Percentiles rank a stretch among this genome's conserved stretches.
Conservation (phyloP, 2,113 vertebrate species). For the Laticauda laticaudata region DNA sequence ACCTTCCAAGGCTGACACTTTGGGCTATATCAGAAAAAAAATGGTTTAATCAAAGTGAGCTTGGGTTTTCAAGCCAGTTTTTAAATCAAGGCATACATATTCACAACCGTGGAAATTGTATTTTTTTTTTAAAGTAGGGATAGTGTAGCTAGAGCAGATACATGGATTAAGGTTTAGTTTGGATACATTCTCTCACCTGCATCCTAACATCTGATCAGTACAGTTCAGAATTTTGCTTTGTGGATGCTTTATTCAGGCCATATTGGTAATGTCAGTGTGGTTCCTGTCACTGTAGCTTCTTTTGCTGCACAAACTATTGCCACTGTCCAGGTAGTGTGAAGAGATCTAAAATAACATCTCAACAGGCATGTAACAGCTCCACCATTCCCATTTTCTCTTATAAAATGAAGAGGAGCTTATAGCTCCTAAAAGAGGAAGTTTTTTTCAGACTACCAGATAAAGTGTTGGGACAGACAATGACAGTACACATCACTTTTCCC, state of each 20-base stretch:
- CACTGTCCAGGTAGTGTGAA: background rate
- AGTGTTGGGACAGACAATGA: background rate
- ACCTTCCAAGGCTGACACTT: too few relatives aligned
- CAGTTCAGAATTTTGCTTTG: background rate
- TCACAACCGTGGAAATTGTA: background rate
- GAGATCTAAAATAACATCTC: background rate
- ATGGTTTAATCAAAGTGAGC: background rate
- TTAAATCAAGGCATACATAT: background rate
- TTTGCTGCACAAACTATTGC: background rate
- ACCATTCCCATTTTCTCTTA: background rate
- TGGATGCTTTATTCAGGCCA: background rate
- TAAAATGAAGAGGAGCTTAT: background rate
- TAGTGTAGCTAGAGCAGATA: background rate
- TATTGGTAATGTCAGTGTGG: background rate
- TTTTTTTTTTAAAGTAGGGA: background rate
- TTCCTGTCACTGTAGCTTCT: accelerated
- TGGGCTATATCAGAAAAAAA: constrained; percentile 1
- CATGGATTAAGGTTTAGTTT: background rate
- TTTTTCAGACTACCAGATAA: background rate
- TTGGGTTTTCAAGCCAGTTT: background rate
- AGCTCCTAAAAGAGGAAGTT: background rate
- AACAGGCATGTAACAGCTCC: accelerated
- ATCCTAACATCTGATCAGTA: background rate
- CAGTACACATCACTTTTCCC: background rate
- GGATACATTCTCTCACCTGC: background rate